These are phyloP conservation scores for Heliocidaris erythrogramma DNA, from an alignment of 35 echinoderm and acorn worm species.

Conservation along the genomic window DNA sequence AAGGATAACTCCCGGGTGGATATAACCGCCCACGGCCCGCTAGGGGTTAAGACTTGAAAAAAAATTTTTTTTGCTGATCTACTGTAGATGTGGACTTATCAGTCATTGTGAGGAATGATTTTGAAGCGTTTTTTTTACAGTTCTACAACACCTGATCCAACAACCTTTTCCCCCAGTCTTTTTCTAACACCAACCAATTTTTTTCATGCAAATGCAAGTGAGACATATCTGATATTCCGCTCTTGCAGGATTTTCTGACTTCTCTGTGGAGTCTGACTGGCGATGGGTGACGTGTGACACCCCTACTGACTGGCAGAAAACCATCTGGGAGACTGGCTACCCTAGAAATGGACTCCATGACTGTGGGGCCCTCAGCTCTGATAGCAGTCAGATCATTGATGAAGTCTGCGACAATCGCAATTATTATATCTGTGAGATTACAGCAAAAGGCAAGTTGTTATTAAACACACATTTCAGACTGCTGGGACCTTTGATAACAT, in stretches of 20 bases:
- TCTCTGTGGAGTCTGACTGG: slow-evolving; percentile 48
- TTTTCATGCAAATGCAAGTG: too few species aligned
- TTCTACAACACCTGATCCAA: too few species aligned
- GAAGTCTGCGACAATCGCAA: neutral
- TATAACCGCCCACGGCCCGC: too few species aligned
- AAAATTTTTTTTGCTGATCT: neutral
- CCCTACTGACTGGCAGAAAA: slow-evolving; percentile 35
- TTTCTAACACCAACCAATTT: too few species aligned
- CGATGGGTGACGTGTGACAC: slow-evolving; percentile 37
- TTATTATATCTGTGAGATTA: slow-evolving; percentile 37
- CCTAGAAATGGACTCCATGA: slow-evolving; percentile 31
- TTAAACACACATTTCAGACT: too few species aligned
- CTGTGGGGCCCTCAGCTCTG: slow-evolving; percentile 6
- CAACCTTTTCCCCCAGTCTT: too few species aligned
- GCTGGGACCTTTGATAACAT: too few species aligned
- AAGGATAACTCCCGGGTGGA: too few species aligned
- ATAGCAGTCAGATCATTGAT: neutral
- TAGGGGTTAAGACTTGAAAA: too few species aligned
- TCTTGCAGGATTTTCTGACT: slow-evolving; percentile 21
- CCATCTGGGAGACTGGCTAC: slow-evolving; percentile 37
- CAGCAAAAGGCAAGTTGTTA: slow-evolving; percentile 47
- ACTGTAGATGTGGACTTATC: neutral
- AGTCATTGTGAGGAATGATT: neutral
- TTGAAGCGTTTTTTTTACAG: too few species aligned
- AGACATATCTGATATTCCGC: too few species aligned